Base-by-base conservation (phyloP, 2,113 vertebrate species). In the Xiphorhynchus elegans region DNA sequence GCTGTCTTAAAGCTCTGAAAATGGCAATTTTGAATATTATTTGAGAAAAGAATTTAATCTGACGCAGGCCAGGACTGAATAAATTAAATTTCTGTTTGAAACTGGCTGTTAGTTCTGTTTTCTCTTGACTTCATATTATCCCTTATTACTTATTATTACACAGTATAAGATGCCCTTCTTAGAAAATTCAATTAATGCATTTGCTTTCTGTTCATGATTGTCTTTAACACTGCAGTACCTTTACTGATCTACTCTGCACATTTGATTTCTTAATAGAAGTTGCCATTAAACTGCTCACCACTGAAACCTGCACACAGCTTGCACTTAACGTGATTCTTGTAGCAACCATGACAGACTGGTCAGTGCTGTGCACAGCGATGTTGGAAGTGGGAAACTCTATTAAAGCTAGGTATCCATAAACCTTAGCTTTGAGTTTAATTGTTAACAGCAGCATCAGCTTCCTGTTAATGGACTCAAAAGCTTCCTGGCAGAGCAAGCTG, bases 31-130 rank as follows among this genome's bases (percentile, higher is more conserved):
- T 87, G 49, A 33, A n/a, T 0, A 0, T 79, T 85, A 64, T 25
- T 64, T 80, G 37, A 72, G 49, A 78, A 89, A 87, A 94, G 1
- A 64, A 69, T 72, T 81, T 87, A 68, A 62, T 85, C 66, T 84
- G 78, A 58, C 18, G 39, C 25, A 55, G 53, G 19, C 74, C 66
- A 66, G 49, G 40, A 82, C 28, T 39, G 23, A 68, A 17, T 79
- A 93, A 85, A 93, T 94, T 46, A 82, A 84, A 85, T 79, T 94
- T 92, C 62, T 87, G 42, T 82, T 94, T 94, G 84, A 72, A 92
- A 68, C 8, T 73, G 49, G 25, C 37, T 84, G 11, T 47, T 82
- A 75, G 5, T 0, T 1, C 53, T 79, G 16, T 85, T 95, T 89
- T 49, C 69, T 79, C 24, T 62, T 1, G 4, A 16, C 62, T 91